phyloP scores from a whole-genome alignment of 1,140 invertebrate genomes.

The Procambarus clarkii region DNA sequence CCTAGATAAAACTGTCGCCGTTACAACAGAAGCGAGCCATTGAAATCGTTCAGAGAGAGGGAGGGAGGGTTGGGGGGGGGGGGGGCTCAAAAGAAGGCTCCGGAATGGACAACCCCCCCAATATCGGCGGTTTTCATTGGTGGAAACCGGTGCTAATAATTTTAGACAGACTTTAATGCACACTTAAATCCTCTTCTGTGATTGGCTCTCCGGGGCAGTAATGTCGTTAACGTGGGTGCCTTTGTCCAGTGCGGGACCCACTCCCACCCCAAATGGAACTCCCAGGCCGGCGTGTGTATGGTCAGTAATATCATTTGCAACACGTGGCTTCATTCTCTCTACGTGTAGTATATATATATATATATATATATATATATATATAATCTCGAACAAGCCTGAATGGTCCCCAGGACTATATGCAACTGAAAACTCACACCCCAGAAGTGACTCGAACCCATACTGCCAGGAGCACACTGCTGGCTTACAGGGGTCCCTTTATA shows the following conservation, averaged over 20 bases:
- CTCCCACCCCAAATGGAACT: conserved; percentile 50
- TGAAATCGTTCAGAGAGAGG: conserved; percentile 6
- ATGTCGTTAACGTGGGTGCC: conserved; percentile 51
- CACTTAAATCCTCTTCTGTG: conserved; percentile 64
- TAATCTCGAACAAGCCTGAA: no score
- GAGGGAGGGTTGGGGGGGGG: no score
- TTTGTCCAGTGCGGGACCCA: conserved; percentile 44
- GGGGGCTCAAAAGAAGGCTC: not conserved
- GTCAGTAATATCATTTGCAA: conserved; percentile 66
- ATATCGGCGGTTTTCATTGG: conserved; percentile 47
- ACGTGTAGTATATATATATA: not conserved
- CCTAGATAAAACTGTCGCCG: no score
- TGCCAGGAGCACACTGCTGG: no score
- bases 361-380: not conserved
- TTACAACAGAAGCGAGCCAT: not conserved
- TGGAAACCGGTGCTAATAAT: conserved; percentile 56
- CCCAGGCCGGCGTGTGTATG: conserved; percentile 36
- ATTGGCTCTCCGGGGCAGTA: conserved; percentile 61
- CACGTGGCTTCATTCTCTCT: conserved; percentile 29
- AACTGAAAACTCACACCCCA: no score
- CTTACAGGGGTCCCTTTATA: no score
- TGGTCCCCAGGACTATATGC: no score
- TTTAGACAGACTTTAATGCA: conserved; percentile 66
- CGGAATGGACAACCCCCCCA: not conserved
- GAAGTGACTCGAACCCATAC: no score